Evolutionary conservation across 92 coral and sea anemone species (phyloP), one percentile per base, ranked within the genome.

Genomic region (Actinernus sp.): DNA sequence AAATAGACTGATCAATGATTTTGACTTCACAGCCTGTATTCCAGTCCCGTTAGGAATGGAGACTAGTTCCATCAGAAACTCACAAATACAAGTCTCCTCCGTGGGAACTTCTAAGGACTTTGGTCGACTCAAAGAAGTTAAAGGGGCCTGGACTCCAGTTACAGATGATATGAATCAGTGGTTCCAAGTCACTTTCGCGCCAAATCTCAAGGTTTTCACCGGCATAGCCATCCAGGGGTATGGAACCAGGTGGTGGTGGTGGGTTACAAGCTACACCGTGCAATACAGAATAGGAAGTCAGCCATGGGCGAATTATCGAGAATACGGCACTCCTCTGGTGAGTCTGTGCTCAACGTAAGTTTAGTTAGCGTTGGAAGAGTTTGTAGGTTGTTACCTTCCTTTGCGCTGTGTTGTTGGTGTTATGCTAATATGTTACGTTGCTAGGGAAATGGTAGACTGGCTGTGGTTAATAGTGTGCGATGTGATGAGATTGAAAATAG

Each of bases 111-210:
- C 45, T 19, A n/a, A 2, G 2, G 24, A 17, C 33, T 73, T 63
- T 61, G 87, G 72, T 6, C 57, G 96, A 26, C 85, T 86, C 4
- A 76, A 84, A 29, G 40, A 4, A 29, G 24, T 49, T 4, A 16
- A 9, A 0, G 74, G 75, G 22, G 74, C 87, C 20, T 89, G 96
- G 96, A 43, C 86, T 20, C 88, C 96, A 37, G 10, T 0, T 11
- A 47, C 77, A 0, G 96, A 89, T 38, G 37, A 63, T 50, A 2
- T 9, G 12, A 9, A 17, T 0, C 85, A 73, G 37, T 64, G 79
- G 76, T 7, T 25, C 14, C 19, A 61, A 65, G 63, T 79, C 16
- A 49, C 44, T n/a, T 45, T 47, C 58, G 32, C 34, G 14, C 28
- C 77, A 52, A 29, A 38, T 27, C 36, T 36, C 12, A 41, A 51